Evolutionary conservation across 2,797 vertebrate genomes (phyloP).

Genomic region (Clamator glandarius): DNA sequence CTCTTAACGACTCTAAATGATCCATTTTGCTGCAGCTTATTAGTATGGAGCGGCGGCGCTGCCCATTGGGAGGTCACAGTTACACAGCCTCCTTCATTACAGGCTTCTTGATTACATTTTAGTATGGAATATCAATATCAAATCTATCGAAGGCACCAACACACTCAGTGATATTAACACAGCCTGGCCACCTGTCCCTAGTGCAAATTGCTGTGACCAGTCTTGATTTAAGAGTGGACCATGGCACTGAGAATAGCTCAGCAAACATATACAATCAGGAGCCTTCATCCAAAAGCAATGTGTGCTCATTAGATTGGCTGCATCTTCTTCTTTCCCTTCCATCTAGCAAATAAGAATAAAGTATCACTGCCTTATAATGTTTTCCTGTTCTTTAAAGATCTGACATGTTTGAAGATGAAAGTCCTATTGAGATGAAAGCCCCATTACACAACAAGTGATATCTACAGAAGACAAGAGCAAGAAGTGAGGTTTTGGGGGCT

Average conservation of each 20-base stretch:
- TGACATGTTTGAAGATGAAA: conserved; percentile 61
- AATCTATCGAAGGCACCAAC: fast-evolving
- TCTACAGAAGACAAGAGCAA: conserved; percentile 22
- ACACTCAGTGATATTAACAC: not conserved
- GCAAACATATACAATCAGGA: not conserved
- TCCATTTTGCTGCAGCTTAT: not conserved
- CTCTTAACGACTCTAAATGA: not conserved
- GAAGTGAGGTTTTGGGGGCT: not conserved
- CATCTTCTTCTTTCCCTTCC: not conserved
- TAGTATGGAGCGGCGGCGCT: not conserved
- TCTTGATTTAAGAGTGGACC: not conserved
- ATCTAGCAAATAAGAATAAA: conserved; percentile 43
- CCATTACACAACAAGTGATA: not conserved
- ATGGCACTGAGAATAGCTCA: not conserved
- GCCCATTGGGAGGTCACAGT: not conserved
- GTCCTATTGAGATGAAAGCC: conserved; percentile 43
- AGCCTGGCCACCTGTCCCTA: not conserved
- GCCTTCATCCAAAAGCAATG: not conserved
- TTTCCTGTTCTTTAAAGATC: conserved; percentile 29
- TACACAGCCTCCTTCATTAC: not conserved
- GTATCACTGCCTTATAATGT: conserved; percentile 23
- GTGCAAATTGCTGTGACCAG: fast-evolving
- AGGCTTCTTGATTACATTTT: not conserved
- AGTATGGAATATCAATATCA: not conserved
- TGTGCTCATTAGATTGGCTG: not conserved